Conservation (phyloP, 2,888 invertebrate genomes). For the Ceramica pisi region DNA sequence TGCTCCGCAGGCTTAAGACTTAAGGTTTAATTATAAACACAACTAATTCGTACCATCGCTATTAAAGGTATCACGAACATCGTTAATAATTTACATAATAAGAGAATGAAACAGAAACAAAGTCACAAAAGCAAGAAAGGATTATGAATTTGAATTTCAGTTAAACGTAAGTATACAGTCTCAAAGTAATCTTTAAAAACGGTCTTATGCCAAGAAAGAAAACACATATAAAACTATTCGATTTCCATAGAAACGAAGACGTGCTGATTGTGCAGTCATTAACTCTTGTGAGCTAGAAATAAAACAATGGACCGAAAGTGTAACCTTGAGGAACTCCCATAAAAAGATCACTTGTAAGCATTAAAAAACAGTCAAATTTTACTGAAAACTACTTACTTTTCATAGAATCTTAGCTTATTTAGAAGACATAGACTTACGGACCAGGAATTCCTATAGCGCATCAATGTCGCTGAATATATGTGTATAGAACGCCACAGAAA, state of each 20-base stretch:
- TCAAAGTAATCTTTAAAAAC: conserved; percentile 1
- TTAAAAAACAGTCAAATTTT: conserved; percentile 11
- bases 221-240: background rate
- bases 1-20: background rate
- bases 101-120: background rate
- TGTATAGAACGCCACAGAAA: conserved; percentile 5
- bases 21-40: conserved; percentile 10
- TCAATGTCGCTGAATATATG: background rate
- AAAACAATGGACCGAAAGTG: conserved; percentile 62
- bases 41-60: conserved; percentile 14
- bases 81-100: background rate
- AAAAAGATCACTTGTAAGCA: conserved; percentile 27
- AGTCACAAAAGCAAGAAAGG: background rate
- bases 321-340: conserved; percentile 66
- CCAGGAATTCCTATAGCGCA: background rate
- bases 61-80: conserved; percentile 5
- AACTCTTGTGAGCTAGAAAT: conserved; percentile 55
- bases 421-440: background rate
- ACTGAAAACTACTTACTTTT: background rate
- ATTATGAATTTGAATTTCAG: background rate
- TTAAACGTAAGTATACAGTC: background rate
- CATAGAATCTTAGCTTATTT: background rate
- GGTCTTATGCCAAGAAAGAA: background rate
- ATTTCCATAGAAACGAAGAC: conserved; percentile 16
- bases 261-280: conserved; percentile 38